Percentiles rank a stretch among this genome's conserved stretches.
Conservation (phyloP, 2,888 invertebrate species). For the Chymomyza caudatula region DNA sequence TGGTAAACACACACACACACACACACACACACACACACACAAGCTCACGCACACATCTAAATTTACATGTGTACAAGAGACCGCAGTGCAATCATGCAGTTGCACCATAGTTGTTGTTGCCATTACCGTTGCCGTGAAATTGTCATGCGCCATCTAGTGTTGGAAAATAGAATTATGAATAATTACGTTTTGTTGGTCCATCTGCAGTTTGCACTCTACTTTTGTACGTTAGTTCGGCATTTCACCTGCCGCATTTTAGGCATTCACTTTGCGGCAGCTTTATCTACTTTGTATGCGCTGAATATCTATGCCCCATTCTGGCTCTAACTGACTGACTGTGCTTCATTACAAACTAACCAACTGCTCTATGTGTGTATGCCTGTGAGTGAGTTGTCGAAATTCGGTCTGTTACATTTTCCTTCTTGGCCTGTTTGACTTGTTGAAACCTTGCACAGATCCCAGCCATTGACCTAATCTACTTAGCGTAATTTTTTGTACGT, state of each 20-base stretch:
- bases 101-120: slow-evolving; percentile 24
- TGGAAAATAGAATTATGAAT: slow-evolving; percentile 68
- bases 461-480: slow-evolving; percentile 64
- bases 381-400: background rate
- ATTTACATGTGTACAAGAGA: background rate
- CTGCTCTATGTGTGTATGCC: background rate
- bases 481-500: slow-evolving; percentile 31
- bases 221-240: slow-evolving; percentile 26
- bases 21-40: slow-evolving; percentile 25
- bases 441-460: background rate
- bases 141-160: slow-evolving; percentile 58
- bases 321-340: no score
- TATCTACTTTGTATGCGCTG: slow-evolving; percentile 17
- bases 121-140: slow-evolving; percentile 46
- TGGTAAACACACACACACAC: slow-evolving; percentile 24
- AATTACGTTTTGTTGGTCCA: slow-evolving; percentile 55
- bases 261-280: slow-evolving; percentile 19
- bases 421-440: slow-evolving; percentile 8
- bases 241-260: slow-evolving; percentile 7
- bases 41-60: background rate
- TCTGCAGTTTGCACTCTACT: slow-evolving; percentile 27
- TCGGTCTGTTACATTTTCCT: slow-evolving; percentile 32
- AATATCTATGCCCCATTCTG: background rate
- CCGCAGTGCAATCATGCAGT: slow-evolving; percentile 22
- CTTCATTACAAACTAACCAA: background rate